A percentile compares a stretch with the other conserved stretches of the same genome.
phyloP scores from a whole-genome alignment of 2,113 vertebrate genomes.

The Corythoichthys intestinalis region DNA sequence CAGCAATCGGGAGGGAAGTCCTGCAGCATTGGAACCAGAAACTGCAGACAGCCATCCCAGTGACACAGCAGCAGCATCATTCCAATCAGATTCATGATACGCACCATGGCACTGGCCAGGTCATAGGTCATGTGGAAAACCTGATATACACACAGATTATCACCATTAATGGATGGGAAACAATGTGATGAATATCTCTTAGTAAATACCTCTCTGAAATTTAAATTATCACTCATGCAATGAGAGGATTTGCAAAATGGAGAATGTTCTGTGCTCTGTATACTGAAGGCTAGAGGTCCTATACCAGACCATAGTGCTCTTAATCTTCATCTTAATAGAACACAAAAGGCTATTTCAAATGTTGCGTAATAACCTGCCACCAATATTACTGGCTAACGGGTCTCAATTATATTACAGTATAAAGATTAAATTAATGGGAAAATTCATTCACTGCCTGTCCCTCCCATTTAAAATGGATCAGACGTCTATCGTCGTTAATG shows the following conservation, averaged over 20 bases:
- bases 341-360: constrained; percentile 27
- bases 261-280: constrained; percentile 23
- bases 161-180: constrained; percentile 32
- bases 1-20: constrained; percentile 95
- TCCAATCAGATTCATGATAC: constrained; percentile 94
- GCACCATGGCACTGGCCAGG: constrained; percentile 93
- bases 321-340: constrained; percentile 50
- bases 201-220: constrained; percentile 19
- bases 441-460: constrained; percentile 5
- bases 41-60: constrained; percentile 98
- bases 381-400: constrained; percentile 41
- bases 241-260: constrained; percentile 43
- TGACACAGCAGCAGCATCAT: constrained; percentile 99
- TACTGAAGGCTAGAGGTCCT: constrained; percentile 17
- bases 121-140: constrained; percentile 99
- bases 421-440: constrained; percentile 31
- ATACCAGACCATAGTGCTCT: constrained; percentile 41
- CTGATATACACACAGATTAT: constrained; percentile 63
- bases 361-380: constrained; percentile 46
- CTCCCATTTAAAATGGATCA: no score
- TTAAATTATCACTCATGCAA: constrained; percentile 30
- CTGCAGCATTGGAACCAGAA: constrained; percentile 98
- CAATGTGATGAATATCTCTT: constrained; percentile 5
- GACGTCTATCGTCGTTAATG: no score
- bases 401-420: constrained; percentile 34